Percentiles rank a stretch among this genome's conserved stretches.
Conservation (phyloP, 2,888 invertebrate species). For the Resseliella maxima region DNA sequence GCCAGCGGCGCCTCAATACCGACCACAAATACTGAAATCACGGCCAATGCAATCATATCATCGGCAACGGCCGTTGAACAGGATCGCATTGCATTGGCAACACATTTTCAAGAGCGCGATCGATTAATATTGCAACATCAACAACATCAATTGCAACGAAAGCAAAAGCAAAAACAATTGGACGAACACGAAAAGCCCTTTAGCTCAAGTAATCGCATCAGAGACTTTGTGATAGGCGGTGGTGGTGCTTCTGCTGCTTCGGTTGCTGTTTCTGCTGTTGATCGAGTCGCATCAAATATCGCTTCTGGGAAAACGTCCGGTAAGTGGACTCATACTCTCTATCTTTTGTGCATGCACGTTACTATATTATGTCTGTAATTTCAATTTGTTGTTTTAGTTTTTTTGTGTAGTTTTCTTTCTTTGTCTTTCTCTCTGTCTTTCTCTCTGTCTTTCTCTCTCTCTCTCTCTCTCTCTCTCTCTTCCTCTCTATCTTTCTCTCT, state of each 20-base stretch:
- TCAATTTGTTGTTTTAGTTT: not conserved
- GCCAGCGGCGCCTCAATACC: slow-evolving; percentile 29
- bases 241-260: too few relatives aligned
- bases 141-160: slow-evolving; percentile 62
- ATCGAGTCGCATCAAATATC: slow-evolving; percentile 54
- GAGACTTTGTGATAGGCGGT: slow-evolving; percentile 47
- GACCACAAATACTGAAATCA: slow-evolving; percentile 53
- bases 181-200: slow-evolving; percentile 56
- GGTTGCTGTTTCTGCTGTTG: not conserved
- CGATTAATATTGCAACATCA: slow-evolving; percentile 68
- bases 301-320: slow-evolving; percentile 56
- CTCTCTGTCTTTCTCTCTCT: too few relatives aligned
- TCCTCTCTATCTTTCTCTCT: too few relatives aligned
- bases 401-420: not conserved
- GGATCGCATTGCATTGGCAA: slow-evolving; percentile 65
- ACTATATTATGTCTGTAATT: slow-evolving; percentile 26
- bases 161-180: slow-evolving; percentile 61
- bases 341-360: not conserved
- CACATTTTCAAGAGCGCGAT: slow-evolving; percentile 67
- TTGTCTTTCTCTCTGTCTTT: not conserved
- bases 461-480: too few relatives aligned
- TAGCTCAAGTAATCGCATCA: slow-evolving; percentile 53
- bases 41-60: slow-evolving; percentile 56
- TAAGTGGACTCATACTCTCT: not conserved
- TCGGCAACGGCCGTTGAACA: slow-evolving; percentile 58